These are phyloP conservation scores for Plagodis dolabraria DNA, from an alignment of 2,888 invertebrate species.

Conservation along the genomic window DNA sequence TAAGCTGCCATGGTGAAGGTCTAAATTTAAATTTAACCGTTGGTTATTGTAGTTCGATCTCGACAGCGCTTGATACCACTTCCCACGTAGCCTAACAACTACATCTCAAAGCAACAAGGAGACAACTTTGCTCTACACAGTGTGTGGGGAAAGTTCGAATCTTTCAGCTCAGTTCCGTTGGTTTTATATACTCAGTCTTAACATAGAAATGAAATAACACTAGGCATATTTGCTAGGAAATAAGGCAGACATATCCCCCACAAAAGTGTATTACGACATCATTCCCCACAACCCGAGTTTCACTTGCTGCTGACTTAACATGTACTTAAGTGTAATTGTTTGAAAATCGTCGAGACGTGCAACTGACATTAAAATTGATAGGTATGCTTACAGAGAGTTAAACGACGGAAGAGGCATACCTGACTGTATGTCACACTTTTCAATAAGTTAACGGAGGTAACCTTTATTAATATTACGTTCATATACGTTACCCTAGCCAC, in stretches of 20 bases:
- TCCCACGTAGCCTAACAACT: no score
- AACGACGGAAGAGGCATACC: constrained; percentile 45
- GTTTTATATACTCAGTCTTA: background rate
- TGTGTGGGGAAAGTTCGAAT: no score
- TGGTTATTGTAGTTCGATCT: no score
- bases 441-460: no score
- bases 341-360: constrained; percentile 72
- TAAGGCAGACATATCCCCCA: constrained; percentile 27
- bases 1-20: no score
- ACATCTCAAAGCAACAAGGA: no score
- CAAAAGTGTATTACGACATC: constrained; percentile 33
- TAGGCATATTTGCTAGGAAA: constrained; percentile 9
- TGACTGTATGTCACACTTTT: background rate
- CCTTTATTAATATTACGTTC: background rate
- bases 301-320: constrained; percentile 57
- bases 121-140: no score
- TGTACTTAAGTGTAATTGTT: constrained; percentile 77
- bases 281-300: constrained; percentile 39
- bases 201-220: constrained; percentile 8
- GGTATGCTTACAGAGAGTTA: constrained; percentile 51
- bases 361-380: constrained; percentile 76
- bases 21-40: no score
- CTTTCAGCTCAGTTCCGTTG: no score
- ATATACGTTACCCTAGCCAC: no score
- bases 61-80: no score